phyloP scores from a whole-genome alignment of 2,113 vertebrate genomes.

The Oryzias melastigma region DNA sequence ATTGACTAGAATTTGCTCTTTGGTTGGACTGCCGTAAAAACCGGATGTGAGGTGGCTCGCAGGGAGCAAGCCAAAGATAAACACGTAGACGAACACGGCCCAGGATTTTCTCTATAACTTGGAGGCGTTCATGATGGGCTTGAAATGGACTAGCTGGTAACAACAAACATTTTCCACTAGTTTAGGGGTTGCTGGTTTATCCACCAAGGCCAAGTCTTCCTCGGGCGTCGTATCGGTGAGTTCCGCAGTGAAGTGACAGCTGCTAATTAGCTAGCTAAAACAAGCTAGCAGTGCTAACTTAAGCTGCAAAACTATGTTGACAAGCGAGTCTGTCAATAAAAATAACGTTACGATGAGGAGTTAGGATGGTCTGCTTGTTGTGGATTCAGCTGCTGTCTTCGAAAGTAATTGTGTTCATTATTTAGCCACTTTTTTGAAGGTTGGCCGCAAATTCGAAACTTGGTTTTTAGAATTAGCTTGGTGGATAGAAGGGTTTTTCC shows the following conservation, averaged over 20 bases:
- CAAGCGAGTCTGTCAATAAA: background rate
- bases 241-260: slow-evolving; percentile 31
- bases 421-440: too few species aligned
- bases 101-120: slow-evolving; percentile 11
- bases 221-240: slow-evolving; percentile 50
- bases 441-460: too few species aligned
- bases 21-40: slow-evolving; percentile 29
- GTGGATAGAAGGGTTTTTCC: too few species aligned
- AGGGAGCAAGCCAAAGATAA: slow-evolving; percentile 78
- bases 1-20: background rate
- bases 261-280: slow-evolving; percentile 20
- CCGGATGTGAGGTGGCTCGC: slow-evolving; percentile 81
- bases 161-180: background rate
- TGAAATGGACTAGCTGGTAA: slow-evolving; percentile 50
- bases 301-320: slow-evolving; percentile 17
- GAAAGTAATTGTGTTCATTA: too few species aligned
- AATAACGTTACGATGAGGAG: too few species aligned
- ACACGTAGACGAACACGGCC: slow-evolving; percentile 71
- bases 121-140: background rate
- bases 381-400: too few species aligned
- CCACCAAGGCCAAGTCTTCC: slow-evolving; percentile 15
- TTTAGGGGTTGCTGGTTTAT: slow-evolving; percentile 2
- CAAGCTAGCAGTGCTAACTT: slow-evolving; percentile 48
- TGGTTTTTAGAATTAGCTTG: too few species aligned
- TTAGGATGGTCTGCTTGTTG: too few species aligned